Evolutionary conservation across 2,888 invertebrate species (phyloP).

Genomic region (Caradrina kadenii): DNA sequence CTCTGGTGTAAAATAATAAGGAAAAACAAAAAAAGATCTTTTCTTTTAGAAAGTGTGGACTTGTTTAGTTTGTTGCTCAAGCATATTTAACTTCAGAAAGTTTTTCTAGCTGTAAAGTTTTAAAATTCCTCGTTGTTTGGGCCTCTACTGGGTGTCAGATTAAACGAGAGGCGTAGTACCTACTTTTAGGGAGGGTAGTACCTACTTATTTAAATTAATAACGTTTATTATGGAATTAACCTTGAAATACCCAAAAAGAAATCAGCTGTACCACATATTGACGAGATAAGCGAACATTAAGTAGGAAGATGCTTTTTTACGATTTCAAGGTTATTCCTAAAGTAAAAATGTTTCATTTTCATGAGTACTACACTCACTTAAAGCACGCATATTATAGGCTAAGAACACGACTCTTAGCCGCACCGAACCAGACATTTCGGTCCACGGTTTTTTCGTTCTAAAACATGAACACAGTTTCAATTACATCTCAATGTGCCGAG

Average conservation of each 20-base stretch:
- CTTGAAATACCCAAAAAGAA: too few relatives aligned
- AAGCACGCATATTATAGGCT: neutral
- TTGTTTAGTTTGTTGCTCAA: neutral
- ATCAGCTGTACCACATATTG: too few relatives aligned
- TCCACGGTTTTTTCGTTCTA: neutral
- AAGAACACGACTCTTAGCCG: neutral
- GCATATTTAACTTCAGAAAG: neutral
- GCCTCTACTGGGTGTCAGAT: neutral
- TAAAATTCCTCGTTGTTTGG: neutral
- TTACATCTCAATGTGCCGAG: slow-evolving; percentile 1
- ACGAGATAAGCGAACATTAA: too few relatives aligned
- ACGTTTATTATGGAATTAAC: too few relatives aligned
- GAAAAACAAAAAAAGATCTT: neutral
- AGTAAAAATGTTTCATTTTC: neutral
- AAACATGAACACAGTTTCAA: slow-evolving; percentile 7
- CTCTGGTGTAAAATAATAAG: neutral
- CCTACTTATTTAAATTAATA: too few relatives aligned
- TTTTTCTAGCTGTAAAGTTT: neutral
- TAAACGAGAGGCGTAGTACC: neutral
- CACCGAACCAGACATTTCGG: too few relatives aligned
- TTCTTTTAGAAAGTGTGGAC: neutral
- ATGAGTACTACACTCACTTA: neutral
- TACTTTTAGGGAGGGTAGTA: neutral
- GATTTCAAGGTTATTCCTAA: neutral
- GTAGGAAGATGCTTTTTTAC: neutral